Evolutionary conservation across 2,113 vertebrate species (phyloP).

Genomic region (Corvus cornix): DNA sequence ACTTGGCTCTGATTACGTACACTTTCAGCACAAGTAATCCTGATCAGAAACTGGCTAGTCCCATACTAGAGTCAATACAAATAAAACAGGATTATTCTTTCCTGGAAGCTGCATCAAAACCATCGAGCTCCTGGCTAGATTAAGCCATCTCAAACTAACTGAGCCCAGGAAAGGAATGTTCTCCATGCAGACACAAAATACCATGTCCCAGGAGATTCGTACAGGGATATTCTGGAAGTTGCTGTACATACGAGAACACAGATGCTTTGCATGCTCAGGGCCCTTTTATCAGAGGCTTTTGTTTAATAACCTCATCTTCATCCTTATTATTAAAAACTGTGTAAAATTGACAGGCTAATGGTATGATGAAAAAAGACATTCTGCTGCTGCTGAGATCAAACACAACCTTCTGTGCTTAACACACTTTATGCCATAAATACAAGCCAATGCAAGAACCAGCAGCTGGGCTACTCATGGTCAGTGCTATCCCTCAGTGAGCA

Average conservation of each 20-base stretch:
- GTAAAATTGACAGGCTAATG: background rate
- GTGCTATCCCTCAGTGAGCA: background rate
- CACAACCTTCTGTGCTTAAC: background rate
- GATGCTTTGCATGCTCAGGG: background rate
- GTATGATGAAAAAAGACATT: background rate
- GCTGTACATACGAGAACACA: background rate
- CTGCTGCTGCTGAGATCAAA: background rate
- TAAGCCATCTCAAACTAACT: background rate
- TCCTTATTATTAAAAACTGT: background rate
- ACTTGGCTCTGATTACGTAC: background rate
- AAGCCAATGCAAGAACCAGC: background rate
- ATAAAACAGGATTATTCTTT: background rate
- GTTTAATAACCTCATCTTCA: background rate
- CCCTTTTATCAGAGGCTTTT: background rate
- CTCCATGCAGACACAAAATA: background rate
- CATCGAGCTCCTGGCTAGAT: rapidly evolving
- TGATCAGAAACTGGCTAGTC: background rate
- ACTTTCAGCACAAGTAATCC: background rate
- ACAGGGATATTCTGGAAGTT: background rate
- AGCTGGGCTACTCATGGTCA: background rate
- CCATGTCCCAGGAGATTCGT: background rate
- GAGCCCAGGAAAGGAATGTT: background rate
- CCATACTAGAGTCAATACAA: background rate
- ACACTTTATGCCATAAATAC: background rate
- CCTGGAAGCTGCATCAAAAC: background rate